These are phyloP conservation scores for Drosophila malerkotliana DNA, from an alignment of 1,140 invertebrate species.

Conservation along the genomic window DNA sequence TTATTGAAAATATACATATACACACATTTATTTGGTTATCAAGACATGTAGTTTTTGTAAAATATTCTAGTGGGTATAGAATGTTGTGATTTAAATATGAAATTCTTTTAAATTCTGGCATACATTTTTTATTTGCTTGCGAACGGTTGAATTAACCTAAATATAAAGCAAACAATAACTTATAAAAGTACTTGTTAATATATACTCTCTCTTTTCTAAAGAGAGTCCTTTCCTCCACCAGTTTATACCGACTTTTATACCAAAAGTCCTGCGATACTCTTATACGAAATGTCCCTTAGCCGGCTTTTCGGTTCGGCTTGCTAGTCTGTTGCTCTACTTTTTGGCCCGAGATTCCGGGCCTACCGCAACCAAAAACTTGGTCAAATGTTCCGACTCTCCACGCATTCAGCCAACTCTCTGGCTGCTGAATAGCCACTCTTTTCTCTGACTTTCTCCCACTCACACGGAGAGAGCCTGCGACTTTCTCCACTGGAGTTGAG, in stretches of 20 bases:
- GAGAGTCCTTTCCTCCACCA: too few species aligned
- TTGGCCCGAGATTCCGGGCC: slow-evolving; percentile 38
- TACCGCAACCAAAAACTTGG: slow-evolving; percentile 72
- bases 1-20: neutral
- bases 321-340: slow-evolving; percentile 63
- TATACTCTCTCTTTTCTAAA: too few species aligned
- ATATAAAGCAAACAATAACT: neutral
- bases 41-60: too few species aligned
- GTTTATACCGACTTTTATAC: slow-evolving; percentile 7
- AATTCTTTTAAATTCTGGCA: too few species aligned
- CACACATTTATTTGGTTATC: neutral
- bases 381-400: slow-evolving; percentile 28
- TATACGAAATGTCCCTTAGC: slow-evolving; percentile 36
- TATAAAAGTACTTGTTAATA: neutral
- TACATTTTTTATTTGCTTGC: neutral
- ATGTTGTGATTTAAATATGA: too few species aligned
- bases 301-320: slow-evolving; percentile 34
- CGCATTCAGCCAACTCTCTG: slow-evolving; percentile 45
- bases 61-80: too few species aligned
- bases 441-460: slow-evolving; percentile 2
- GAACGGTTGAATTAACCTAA: neutral
- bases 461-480: neutral
- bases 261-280: slow-evolving; percentile 24
- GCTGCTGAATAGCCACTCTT: slow-evolving; percentile 14
- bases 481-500: slow-evolving; percentile 13